These are phyloP conservation scores for Arion vulgaris DNA, from an alignment of 1,140 invertebrate genomes.

Conservation along the genomic window DNA sequence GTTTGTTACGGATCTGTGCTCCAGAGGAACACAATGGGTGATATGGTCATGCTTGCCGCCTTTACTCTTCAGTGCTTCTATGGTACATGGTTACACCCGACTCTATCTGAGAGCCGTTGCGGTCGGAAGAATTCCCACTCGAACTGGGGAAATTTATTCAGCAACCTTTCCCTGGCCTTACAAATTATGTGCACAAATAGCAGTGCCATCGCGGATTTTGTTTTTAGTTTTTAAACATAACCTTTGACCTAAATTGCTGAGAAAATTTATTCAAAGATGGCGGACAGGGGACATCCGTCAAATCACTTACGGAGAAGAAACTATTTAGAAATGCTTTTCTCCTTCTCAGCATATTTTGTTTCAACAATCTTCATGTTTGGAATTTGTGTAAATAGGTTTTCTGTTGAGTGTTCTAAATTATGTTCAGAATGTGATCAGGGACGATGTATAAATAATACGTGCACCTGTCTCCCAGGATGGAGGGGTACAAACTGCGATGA, in stretches of 20 bases:
- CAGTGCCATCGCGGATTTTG: too few species aligned
- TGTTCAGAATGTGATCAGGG: constrained; percentile 78
- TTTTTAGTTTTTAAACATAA: too few species aligned
- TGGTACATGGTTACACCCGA: too few species aligned
- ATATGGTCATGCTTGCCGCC: too few species aligned
- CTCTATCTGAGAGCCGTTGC: too few species aligned
- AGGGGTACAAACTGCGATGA: constrained; percentile 89
- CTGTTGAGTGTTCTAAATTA: constrained; percentile 5
- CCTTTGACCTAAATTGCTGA: background rate
- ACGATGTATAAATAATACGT: constrained; percentile 86
- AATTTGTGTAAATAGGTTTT: background rate
- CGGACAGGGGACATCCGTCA: background rate
- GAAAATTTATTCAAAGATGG: constrained; percentile 19
- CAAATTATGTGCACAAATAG: too few species aligned
- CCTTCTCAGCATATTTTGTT: background rate
- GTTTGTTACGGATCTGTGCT: too few species aligned
- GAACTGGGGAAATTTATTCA: too few species aligned
- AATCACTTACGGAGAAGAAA: background rate
- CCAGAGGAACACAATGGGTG: too few species aligned
- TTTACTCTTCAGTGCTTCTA: too few species aligned
- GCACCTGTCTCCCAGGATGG: constrained; percentile 91
- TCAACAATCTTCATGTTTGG: background rate
- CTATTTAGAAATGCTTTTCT: background rate
- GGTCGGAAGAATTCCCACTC: too few species aligned
- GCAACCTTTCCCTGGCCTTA: too few species aligned